Evolutionary conservation across 2,888 invertebrate species (phyloP), one percentile per base, ranked within the genome.

Genomic region (Oeneis ivallda): DNA sequence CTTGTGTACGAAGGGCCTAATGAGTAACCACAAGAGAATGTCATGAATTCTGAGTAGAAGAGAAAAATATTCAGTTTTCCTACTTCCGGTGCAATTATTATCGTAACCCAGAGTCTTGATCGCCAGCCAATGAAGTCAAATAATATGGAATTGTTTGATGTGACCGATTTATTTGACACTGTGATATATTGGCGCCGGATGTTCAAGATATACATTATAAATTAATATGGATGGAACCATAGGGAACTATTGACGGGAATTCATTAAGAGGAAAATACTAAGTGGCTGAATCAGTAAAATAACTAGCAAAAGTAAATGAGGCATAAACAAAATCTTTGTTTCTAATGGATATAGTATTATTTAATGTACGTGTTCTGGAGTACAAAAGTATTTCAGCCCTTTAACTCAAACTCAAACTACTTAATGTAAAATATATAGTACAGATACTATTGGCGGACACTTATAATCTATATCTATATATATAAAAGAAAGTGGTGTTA

Each of bases 121-220:
- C 72, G 70, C 53, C 70, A 68, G 79, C 85, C 84, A 85, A 80
- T 76, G 71, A 72, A 75, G 76, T 76, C 75, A 75, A 74, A 43
- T 58, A 37, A 59, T 58, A 43, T 50, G 49, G 62, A 52, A 60
- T 59, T 65, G 67, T 69, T 71, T 69, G 71, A 68, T 64, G 67
- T 66, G 10, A 17, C 47, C 62, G 62, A 63, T 63, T 66, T 68
- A 56, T 69, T 45, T 49, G 64, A 65, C 68, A 53, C 49, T 17
- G 64, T 59, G 61, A 52, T 56, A 32, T 53, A 57, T 66, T 17
- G 39, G 32, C 57, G 54, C 19, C 70, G 67, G 64, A 70, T 62
- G 68, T 62, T 68, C 37, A 26, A 49, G 34, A 9, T 17, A 37
- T 13, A 41, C 45, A 17, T 63, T 64, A 56, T 37, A 15, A 47